Evolutionary conservation across 2,113 vertebrate genomes (phyloP).

Genomic region (Chaetodon trifascialis): DNA sequence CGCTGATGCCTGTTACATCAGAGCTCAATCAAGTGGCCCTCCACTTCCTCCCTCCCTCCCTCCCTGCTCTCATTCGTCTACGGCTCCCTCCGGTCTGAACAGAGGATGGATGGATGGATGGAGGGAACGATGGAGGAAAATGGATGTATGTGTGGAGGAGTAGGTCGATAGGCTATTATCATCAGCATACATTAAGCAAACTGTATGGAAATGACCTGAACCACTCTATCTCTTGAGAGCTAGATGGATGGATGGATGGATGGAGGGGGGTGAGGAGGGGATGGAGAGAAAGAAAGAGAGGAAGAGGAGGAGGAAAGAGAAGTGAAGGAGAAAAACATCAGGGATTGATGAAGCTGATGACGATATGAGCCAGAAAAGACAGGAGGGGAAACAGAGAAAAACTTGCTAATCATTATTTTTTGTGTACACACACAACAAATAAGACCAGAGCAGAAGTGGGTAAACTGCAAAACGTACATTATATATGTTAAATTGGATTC

Average conservation of each 20-base stretch:
- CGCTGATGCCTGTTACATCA: conserved; percentile 42
- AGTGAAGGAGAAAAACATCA: conserved; percentile 40
- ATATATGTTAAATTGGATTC: conserved; percentile 37
- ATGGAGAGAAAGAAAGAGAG: not conserved
- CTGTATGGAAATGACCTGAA: conserved; percentile 72
- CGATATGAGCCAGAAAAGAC: conserved; percentile 33
- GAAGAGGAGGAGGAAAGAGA: conserved; percentile 18
- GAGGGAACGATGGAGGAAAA: conserved; percentile 46
- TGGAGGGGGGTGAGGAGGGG: conserved; percentile 14
- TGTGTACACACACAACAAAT: conserved; percentile 16
- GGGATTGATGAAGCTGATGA: conserved; percentile 42
- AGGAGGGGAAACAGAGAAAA: conserved; percentile 46
- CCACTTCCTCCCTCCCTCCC: conserved; percentile 37
- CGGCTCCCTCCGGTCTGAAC: conserved; percentile 61
- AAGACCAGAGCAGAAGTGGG: conserved; percentile 1
- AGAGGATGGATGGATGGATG: conserved; percentile 42
- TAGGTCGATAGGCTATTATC: conserved; percentile 77
- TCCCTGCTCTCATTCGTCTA: conserved; percentile 49
- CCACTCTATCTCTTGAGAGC: conserved; percentile 57
- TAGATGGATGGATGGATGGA: conserved; percentile 21
- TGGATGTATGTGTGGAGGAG: conserved; percentile 66
- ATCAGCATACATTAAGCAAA: conserved; percentile 76
- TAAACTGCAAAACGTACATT: conserved; percentile 36
- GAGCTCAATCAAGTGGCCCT: conserved; percentile 65
- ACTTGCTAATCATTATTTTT: conserved; percentile 40